phyloP scores from a whole-genome alignment of 1,140 invertebrate species.

The Drosophila jambulina region DNA sequence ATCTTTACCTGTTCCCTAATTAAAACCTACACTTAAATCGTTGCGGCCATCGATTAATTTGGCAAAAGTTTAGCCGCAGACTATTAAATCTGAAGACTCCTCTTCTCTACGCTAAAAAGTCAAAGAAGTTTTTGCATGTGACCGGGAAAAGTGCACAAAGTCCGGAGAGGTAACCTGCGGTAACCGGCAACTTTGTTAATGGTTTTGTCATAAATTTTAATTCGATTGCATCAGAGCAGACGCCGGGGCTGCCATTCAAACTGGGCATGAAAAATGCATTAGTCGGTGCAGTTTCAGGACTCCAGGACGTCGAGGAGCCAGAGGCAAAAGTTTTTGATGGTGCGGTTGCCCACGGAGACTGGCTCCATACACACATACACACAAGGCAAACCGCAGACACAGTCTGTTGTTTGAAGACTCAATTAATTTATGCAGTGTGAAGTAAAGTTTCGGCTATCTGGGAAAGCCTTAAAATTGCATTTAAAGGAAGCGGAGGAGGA shows the following conservation, averaged over 20 bases:
- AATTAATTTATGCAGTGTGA: conserved; percentile 80
- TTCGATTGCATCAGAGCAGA: conserved; percentile 75
- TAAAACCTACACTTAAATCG: conserved; percentile 57
- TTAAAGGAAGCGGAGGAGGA: not conserved
- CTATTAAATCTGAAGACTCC: conserved; percentile 44
- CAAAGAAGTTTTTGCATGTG: conserved; percentile 68
- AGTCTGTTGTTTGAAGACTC: conserved; percentile 62
- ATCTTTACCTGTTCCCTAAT: conserved; percentile 34
- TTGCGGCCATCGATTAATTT: conserved; percentile 65
- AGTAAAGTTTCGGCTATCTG: conserved; percentile 49
- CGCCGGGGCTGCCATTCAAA: conserved; percentile 30
- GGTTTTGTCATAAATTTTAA: conserved; percentile 84
- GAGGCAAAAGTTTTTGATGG: conserved; percentile 68
- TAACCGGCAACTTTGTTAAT: conserved; percentile 74
- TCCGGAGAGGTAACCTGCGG: conserved; percentile 6
- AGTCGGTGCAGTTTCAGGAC: conserved; percentile 30
- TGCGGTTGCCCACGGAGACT: conserved; percentile 56
- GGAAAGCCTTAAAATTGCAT: conserved; percentile 43
- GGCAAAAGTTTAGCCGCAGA: conserved; percentile 43
- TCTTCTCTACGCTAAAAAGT: conserved; percentile 1
- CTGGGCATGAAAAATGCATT: conserved; percentile 76
- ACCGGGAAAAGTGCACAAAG: conserved; percentile 28
- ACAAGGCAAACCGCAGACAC: conserved; percentile 40
- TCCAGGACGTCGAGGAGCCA: conserved; percentile 3
- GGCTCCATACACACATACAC: conserved; percentile 1